These are phyloP conservation scores for Phyllotreta cruciferae DNA, from an alignment of 2,888 invertebrate species.

Conservation along the genomic window DNA sequence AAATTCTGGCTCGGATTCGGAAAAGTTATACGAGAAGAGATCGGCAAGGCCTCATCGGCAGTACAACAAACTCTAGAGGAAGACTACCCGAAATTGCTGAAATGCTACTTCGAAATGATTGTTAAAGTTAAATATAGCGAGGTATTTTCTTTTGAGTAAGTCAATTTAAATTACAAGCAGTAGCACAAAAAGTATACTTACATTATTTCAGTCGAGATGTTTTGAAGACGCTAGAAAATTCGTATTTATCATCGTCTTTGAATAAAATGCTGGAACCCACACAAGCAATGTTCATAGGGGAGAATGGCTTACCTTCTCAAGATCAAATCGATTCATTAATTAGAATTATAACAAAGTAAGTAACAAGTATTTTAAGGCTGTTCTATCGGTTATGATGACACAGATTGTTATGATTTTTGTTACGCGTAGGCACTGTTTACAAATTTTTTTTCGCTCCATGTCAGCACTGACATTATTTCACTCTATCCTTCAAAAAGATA, in stretches of 20 bases:
- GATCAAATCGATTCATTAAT: constrained; percentile 80
- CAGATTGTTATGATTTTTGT: too few relatives aligned
- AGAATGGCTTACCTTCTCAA: constrained; percentile 72
- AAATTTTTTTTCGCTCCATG: too few relatives aligned
- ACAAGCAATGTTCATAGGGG: constrained; percentile 78
- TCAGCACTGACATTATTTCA: too few relatives aligned
- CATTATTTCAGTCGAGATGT: constrained; percentile 59
- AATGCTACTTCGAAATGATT: constrained; percentile 79
- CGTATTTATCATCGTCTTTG: constrained; percentile 83
- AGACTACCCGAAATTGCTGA: constrained; percentile 86
- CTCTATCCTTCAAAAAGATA: too few relatives aligned
- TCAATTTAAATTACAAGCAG: constrained; percentile 31
- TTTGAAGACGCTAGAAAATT: constrained; percentile 80
- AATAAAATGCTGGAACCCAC: constrained; percentile 84
- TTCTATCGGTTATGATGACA: too few relatives aligned
- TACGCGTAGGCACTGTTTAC: too few relatives aligned
- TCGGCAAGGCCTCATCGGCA: constrained; percentile 63
- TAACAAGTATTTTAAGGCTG: constrained; percentile 4
- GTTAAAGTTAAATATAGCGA: constrained; percentile 69
- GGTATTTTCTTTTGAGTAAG: constrained; percentile 66
- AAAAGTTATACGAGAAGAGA: constrained; percentile 61
- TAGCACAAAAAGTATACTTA: not conserved
- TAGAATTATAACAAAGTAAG: constrained; percentile 69
- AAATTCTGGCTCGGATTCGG: constrained; percentile 65
- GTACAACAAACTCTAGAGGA: constrained; percentile 86